phyloP scores from a whole-genome alignment of 2,113 vertebrate species.

The Sardina pilchardus region DNA sequence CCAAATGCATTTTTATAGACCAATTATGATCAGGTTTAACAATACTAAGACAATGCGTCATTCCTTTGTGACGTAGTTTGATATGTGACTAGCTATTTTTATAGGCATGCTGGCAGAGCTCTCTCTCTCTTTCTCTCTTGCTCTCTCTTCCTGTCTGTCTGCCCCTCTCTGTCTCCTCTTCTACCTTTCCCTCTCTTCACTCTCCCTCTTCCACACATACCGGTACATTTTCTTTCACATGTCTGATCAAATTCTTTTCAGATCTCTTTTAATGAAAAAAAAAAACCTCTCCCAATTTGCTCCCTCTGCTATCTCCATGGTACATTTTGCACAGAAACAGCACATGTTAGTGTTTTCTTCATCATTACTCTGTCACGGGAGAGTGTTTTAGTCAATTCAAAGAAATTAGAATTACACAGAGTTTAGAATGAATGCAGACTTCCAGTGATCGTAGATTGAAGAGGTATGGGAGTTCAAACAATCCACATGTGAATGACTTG shows the following conservation, averaged over 20 bases:
- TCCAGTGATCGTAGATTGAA: background rate
- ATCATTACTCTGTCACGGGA: no score
- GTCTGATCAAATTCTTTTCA: background rate
- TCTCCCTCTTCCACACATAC: background rate
- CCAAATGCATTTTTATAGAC: background rate
- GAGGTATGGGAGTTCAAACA: no score
- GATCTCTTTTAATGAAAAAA: no score
- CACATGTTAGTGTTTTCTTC: no score
- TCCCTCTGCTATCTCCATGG: no score
- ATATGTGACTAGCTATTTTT: background rate
- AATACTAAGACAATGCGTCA: background rate
- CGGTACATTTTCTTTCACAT: background rate
- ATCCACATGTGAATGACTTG: background rate
- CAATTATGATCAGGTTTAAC: conserved; percentile 13
- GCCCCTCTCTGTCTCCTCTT: background rate
- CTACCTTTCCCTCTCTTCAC: background rate
- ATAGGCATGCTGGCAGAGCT: background rate
- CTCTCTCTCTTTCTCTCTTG: background rate
- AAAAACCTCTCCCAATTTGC: no score
- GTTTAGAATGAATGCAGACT: background rate
- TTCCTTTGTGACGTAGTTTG: background rate
- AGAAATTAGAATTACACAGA: no score
- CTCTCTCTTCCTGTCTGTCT: background rate
- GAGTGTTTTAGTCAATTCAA: no score
- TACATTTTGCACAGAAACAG: no score